These are phyloP conservation scores for Phyllotis vaccarum DNA, from an alignment of 2,797 vertebrate genomes.

Conservation along the genomic window DNA sequence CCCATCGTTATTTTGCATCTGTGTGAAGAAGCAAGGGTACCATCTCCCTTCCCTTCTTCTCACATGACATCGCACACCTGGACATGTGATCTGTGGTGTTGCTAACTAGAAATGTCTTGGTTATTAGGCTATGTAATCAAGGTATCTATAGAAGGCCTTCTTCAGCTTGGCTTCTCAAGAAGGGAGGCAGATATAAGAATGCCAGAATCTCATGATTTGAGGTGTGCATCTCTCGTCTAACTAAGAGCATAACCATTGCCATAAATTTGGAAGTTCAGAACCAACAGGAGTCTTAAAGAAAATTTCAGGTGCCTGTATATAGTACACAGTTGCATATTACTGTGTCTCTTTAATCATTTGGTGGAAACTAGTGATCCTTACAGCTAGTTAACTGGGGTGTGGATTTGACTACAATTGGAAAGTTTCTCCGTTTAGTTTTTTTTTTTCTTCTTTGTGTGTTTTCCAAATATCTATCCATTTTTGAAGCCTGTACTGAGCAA, in stretches of 20 bases:
- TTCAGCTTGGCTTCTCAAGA: background rate
- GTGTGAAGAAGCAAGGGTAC: background rate
- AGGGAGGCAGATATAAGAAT: background rate
- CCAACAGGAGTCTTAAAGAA: background rate
- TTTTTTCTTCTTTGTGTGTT: background rate
- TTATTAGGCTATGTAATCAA: background rate
- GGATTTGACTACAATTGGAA: background rate
- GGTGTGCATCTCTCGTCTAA: background rate
- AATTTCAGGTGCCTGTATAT: background rate
- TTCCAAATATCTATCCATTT: background rate
- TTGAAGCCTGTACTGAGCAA: background rate
- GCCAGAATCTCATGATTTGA: background rate
- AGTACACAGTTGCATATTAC: background rate
- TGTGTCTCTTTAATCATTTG: background rate
- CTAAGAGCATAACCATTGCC: background rate
- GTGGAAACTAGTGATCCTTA: background rate
- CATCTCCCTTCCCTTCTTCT: background rate
- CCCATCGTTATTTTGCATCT: background rate
- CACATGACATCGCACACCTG: background rate
- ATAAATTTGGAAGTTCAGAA: background rate
- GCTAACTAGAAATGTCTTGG: background rate
- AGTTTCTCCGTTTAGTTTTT: background rate
- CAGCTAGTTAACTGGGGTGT: background rate
- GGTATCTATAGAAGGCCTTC: background rate
- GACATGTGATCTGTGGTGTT: background rate